A percentile compares a stretch with the other conserved stretches of the same genome.
Evolutionary conservation across 1,140 invertebrate genomes (phyloP).

Genomic region (Oncopodura yosiiana): DNA sequence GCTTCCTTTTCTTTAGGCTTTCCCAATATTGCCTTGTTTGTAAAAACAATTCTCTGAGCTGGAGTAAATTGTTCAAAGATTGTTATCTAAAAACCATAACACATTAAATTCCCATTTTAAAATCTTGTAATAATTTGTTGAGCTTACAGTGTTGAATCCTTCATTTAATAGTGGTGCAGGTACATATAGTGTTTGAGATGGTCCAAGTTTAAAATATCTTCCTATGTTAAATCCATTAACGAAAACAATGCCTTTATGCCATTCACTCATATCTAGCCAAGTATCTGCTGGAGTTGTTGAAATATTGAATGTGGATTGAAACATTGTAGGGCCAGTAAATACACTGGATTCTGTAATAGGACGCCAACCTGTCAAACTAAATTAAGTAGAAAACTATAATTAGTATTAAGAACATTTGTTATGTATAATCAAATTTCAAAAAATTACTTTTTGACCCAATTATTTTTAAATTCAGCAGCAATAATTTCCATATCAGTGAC

Average conservation of each 20-base stretch:
- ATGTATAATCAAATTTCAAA: not conserved
- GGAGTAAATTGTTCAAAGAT: slow-evolving; percentile 8
- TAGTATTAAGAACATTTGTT: too few relatives aligned
- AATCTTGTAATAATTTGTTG: not conserved
- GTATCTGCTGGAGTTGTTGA: slow-evolving; percentile 37
- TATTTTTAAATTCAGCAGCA: slow-evolving; percentile 42
- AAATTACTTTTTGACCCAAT: slow-evolving; percentile 39
- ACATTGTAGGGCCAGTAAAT: not conserved
- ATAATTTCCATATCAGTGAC: slow-evolving; percentile 40
- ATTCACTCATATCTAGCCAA: slow-evolving; percentile 40
- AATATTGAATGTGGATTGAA: slow-evolving; percentile 20
- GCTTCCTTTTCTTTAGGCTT: too few relatives aligned
- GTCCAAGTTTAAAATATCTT: slow-evolving; percentile 42
- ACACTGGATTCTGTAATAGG: not conserved
- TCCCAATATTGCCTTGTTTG: not conserved
- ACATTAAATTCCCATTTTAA: not conserved
- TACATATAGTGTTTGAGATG: slow-evolving; percentile 49
- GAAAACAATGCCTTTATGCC: slow-evolving; percentile 50
- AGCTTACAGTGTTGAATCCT: slow-evolving; percentile 44
- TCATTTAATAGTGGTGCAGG: slow-evolving; percentile 47
- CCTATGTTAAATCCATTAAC: slow-evolving; percentile 56
- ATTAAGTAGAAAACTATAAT: too few relatives aligned
- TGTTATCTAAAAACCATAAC: slow-evolving; percentile 9
- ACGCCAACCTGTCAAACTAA: too few relatives aligned
- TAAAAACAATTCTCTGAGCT: slow-evolving; percentile 1